Base-by-base conservation (phyloP, 2,797 vertebrate genomes). In the Echeneis naucrates region DNA sequence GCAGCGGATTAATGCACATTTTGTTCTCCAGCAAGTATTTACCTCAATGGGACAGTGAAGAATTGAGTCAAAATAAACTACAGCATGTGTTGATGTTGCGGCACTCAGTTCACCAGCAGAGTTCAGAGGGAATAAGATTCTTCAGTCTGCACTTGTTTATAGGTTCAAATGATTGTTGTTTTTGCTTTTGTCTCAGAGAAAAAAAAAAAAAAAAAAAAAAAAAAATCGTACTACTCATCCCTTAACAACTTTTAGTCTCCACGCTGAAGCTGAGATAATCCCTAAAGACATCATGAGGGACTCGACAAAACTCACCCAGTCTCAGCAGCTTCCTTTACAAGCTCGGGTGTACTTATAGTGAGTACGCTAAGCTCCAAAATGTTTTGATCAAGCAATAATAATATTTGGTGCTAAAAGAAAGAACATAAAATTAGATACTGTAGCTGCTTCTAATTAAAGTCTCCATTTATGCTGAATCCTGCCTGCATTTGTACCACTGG, bases 231-330 rank as follows among this genome's bases (percentile, higher is more conserved):
- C 7, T 6, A 52, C n/a, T 50, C 33, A n/a, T 58, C 8, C 45
- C 67, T 50, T 50, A 24, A 58, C 13, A 21, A 11, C 35, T n/a
- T 44, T 19, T 26, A 9, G 53, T 55, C 14, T 5, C 37, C 14
- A 48, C n/a, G 32, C 27, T 45, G 42, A 59, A 53, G 42, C 47
- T 48, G 8, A 68, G 32, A 27, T 35, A 42, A 48, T 19, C 4
- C 54, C 30, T 47, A 33, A 58, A 70, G 72, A 73, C 57, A 56
- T 73, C 65, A 60, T 63, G 16, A 1, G 48, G 42, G 27, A 69
- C 26, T 45, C 45, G 37, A 62, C 40, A 47, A 56, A 68, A 19
- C 55, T 75, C n/a, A 54, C 56, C 30, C 30, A 72, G 55, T 33
- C 14, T 33, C 59, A 71, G 19, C 13, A 14, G 17, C 24, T 1